phyloP scores from a whole-genome alignment of 1,140 invertebrate genomes.

The Hyles vespertilio region DNA sequence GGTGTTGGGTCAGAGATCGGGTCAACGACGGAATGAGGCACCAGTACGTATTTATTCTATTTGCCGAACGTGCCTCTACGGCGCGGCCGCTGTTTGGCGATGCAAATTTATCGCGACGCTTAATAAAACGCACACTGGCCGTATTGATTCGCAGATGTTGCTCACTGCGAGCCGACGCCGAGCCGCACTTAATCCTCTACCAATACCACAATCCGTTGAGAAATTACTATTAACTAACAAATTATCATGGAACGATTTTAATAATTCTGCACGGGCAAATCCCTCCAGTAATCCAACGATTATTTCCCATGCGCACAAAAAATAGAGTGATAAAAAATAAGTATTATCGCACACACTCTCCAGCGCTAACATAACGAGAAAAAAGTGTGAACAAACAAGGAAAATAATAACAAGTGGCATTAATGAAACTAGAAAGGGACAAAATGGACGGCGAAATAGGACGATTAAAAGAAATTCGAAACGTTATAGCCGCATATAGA shows the following conservation, averaged over 20 bases:
- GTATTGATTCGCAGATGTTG: constrained; percentile 64
- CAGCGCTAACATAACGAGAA: too few relatives aligned
- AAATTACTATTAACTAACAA: constrained; percentile 41
- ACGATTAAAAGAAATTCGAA: constrained; percentile 43
- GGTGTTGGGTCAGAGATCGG: constrained; percentile 29
- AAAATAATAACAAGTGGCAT: constrained; percentile 23
- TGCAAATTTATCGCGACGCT: constrained; percentile 70
- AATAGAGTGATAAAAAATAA: too few relatives aligned
- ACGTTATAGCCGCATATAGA: constrained; percentile 40
- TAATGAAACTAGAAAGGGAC: constrained; percentile 40
- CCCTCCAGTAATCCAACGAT: too few relatives aligned
- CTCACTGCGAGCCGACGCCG: constrained; percentile 43
- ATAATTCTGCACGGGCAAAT: too few relatives aligned
- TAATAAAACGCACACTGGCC: constrained; percentile 62
- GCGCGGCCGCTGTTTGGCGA: constrained; percentile 60
- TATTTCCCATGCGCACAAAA: too few relatives aligned
- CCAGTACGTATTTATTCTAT: constrained; percentile 68
- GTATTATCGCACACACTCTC: too few relatives aligned
- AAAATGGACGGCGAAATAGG: constrained; percentile 35
- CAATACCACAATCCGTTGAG: constrained; percentile 38
- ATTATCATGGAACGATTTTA: too few relatives aligned
- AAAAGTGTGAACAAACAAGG: not conserved
- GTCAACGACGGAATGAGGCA: constrained; percentile 40
- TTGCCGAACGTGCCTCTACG: constrained; percentile 66
- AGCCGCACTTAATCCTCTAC: constrained; percentile 14